Conservation (phyloP, 2,113 vertebrate species). For the Sinocyclocheilus anophthalmus region DNA sequence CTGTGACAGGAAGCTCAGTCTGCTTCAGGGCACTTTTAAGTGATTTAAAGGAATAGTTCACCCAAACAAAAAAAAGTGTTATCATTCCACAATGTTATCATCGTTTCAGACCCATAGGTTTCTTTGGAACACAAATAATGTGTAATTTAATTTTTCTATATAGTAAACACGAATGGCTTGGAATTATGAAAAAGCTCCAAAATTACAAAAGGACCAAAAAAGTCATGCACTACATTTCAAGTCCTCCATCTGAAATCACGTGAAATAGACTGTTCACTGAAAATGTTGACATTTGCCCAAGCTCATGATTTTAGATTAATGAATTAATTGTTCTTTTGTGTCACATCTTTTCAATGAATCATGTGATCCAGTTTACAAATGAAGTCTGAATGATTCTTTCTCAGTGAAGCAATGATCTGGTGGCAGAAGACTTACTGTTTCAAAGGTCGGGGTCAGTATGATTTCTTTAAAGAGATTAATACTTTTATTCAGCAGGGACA, state of each 20-base stretch:
- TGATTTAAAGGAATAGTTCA: background rate
- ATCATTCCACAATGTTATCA: no score
- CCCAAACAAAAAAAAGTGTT: background rate
- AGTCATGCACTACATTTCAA: background rate
- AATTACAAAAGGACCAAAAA: background rate
- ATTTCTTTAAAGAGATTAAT: background rate
- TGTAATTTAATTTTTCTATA: background rate
- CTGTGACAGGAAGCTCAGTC: background rate
- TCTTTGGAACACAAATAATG: background rate
- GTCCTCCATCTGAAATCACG: background rate
- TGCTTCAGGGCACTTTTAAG: constrained; percentile 4
- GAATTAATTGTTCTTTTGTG: background rate
- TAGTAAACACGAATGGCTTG: background rate
- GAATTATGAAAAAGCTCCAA: background rate
- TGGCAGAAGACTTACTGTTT: no score
- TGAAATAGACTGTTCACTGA: background rate
- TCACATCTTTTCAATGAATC: background rate
- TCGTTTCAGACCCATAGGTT: background rate
- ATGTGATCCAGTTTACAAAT: background rate
- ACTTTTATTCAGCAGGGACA: background rate
- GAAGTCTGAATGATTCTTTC: background rate
- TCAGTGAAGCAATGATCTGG: no score
- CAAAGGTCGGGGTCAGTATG: background rate
- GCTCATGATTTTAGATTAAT: background rate
- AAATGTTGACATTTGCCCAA: background rate